Base-by-base conservation (phyloP, 2,888 invertebrate species). In the Phortica okadai region DNA sequence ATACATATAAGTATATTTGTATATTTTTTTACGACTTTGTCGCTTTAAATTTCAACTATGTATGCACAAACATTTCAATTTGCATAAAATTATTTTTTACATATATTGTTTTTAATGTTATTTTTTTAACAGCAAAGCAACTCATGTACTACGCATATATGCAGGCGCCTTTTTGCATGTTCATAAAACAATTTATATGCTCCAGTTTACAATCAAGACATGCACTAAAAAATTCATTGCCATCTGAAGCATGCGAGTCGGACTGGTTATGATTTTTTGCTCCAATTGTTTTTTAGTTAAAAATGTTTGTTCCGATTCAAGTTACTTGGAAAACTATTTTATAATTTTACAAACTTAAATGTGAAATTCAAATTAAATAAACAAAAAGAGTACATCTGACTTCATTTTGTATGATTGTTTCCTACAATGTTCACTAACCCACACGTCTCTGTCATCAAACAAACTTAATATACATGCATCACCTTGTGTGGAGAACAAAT, bases 221-320 rank as follows among this genome's bases (percentile, higher is more conserved):
- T 87, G 88, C 85, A 88, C 88, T 82, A 88, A 82, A 88, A 50
- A 85, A 85, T 84, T 88, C 87, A 86, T 87, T 85, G 84, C 85
- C 84, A 88, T 82, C 87, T 86, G 88, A 88, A 86, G 85, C 85
- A 88, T 87, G 76, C 77, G 74, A 77, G 74, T 75, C 75, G 74
- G 76, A n/a, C 50, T 66, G 14, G 33, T 66, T 59, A 16, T 16
- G 7, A 1, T 66, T 66, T 66, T 66, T 66, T 66, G 66, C 66
- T 66, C 14, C 66, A 21, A 42, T 66, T 42, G 33, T 42, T 66
- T 59, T 7, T 50, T 50, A 50, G 50, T 50, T 50, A 14, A 50
- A 50, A 50, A 50, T 8, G 50, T 11, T 11, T 50, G 50, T 11
- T 50, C 50, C 2, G 14, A 11, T 50, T 50, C 50, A 50, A 50